A percentile compares a stretch with the other conserved stretches of the same genome.
Conservation (phyloP, 2,797 vertebrate genomes). For the Hoplostethus mediterraneus region DNA sequence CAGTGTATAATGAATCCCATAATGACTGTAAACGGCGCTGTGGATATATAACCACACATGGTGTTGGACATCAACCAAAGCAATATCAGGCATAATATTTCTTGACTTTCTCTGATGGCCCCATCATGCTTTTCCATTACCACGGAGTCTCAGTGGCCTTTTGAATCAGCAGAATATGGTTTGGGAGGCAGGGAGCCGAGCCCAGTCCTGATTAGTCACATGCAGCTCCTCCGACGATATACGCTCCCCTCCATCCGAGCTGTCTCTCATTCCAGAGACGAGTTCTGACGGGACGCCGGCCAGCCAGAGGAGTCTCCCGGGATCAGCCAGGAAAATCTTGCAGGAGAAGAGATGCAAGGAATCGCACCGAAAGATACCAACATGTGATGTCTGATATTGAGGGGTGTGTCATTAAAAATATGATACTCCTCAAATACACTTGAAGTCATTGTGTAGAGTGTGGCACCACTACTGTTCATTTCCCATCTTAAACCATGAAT, state of each 20-base stretch:
- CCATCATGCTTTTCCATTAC: slow-evolving; percentile 67
- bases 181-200: slow-evolving; percentile 67
- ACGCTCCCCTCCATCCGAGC: slow-evolving; percentile 74
- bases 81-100: slow-evolving; percentile 56
- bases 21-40: slow-evolving; percentile 56
- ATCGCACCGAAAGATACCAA: slow-evolving; percentile 46
- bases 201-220: slow-evolving; percentile 78
- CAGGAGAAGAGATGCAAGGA: slow-evolving; percentile 38
- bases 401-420: slow-evolving; percentile 11
- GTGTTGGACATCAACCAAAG: slow-evolving; percentile 71
- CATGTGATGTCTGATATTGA: slow-evolving; percentile 12
- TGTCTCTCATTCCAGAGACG: slow-evolving; percentile 62
- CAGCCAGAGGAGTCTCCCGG: slow-evolving; percentile 69
- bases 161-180: slow-evolving; percentile 80
- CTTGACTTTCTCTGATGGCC: slow-evolving; percentile 67
- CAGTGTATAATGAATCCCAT: slow-evolving; percentile 61
- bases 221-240: slow-evolving; percentile 71
- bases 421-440: background rate
- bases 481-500: background rate
- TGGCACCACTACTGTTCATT: background rate
- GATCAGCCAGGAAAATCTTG: slow-evolving; percentile 55
- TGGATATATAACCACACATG: slow-evolving; percentile 61
- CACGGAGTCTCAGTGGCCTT: slow-evolving; percentile 65
- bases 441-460: too few relatives aligned
- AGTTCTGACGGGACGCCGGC: slow-evolving; percentile 68